phyloP scores from a whole-genome alignment of 2,797 vertebrate genomes.

The Eulemur mongoz region DNA sequence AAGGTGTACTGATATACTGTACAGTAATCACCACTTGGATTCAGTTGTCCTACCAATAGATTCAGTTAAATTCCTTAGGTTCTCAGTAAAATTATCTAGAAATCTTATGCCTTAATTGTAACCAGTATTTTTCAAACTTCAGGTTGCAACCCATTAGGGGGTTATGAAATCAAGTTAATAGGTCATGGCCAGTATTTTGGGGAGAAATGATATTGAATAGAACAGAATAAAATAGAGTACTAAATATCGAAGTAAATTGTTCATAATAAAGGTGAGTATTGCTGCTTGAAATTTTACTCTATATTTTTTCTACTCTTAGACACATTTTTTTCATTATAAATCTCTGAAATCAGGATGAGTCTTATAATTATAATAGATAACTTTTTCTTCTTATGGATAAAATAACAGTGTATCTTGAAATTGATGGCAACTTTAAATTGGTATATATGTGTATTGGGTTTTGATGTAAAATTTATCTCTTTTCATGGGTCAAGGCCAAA shows the following conservation, averaged over 20 bases:
- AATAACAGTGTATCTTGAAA: background rate
- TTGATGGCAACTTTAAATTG: background rate
- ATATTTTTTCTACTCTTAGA: background rate
- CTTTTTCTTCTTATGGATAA: background rate
- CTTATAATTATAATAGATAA: background rate
- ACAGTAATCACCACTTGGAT: background rate
- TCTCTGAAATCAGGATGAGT: constrained; percentile 7
- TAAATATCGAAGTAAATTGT: background rate
- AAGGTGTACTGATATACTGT: background rate
- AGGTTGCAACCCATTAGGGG: background rate
- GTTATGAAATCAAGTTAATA: constrained; percentile 16
- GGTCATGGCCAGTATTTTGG: background rate
- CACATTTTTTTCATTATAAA: background rate
- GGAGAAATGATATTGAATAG: background rate
- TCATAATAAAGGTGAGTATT: constrained; percentile 25
- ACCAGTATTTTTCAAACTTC: background rate
- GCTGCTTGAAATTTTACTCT: background rate
- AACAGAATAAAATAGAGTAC: background rate
- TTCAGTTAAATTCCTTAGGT: background rate
- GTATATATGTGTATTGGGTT: background rate
- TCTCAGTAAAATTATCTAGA: background rate
- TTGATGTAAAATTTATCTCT: background rate
- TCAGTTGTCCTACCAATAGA: background rate
- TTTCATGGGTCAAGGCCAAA: background rate
- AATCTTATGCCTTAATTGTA: background rate